Evolutionary conservation across 2,888 invertebrate species (phyloP).

Genomic region (Drosophila fulvimacula): DNA sequence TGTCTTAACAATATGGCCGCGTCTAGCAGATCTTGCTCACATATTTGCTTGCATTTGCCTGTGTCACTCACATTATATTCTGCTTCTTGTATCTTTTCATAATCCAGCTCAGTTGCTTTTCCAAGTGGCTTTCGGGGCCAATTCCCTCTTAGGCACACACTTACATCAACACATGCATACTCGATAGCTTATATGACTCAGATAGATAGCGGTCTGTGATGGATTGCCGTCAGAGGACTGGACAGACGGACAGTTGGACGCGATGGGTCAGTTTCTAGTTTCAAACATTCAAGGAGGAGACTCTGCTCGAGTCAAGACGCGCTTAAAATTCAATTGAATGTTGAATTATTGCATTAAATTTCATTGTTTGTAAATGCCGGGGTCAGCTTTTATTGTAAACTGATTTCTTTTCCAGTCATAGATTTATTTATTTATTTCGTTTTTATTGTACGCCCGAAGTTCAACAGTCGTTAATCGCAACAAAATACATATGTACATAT

Average conservation of each 20-base stretch:
- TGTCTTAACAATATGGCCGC: neutral
- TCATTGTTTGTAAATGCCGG: constrained; percentile 82
- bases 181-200: constrained; percentile 22
- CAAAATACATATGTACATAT: constrained; percentile 50
- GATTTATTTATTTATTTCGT: constrained; percentile 75
- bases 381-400: constrained; percentile 67
- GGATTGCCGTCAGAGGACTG: constrained; percentile 71
- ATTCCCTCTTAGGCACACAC: constrained; percentile 57
- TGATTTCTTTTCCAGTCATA: constrained; percentile 74
- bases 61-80: neutral
- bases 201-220: constrained; percentile 58
- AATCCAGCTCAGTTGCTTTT: constrained; percentile 32
- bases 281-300: constrained; percentile 49
- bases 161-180: neutral
- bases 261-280: constrained; percentile 67
- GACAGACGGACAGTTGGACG: constrained; percentile 9
- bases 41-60: neutral
- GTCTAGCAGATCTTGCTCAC: neutral
- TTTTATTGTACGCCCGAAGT: constrained; percentile 65
- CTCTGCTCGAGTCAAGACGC: constrained; percentile 44
- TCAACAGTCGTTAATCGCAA: constrained; percentile 66
- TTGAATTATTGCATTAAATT: constrained; percentile 83
- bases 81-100: constrained; percentile 2
- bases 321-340: constrained; percentile 84
- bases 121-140: constrained; percentile 54